These are phyloP conservation scores for Brassicogethes aeneus DNA, from an alignment of 2,888 invertebrate genomes.

Conservation along the genomic window DNA sequence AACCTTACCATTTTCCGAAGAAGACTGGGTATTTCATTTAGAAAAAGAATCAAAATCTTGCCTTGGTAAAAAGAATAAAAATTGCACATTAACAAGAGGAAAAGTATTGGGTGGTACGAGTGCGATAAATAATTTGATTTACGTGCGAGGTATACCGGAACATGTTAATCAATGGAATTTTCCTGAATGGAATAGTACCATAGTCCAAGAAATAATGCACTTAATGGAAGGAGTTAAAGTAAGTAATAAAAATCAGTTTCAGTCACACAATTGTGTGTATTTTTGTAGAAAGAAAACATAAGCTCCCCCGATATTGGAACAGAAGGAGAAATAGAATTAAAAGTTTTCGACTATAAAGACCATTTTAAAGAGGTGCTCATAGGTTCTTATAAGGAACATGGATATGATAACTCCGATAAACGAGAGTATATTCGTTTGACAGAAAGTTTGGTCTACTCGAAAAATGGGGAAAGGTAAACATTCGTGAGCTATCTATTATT, in stretches of 20 bases:
- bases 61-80: slow-evolving; percentile 17
- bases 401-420: slow-evolving; percentile 57
- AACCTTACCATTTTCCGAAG: slow-evolving; percentile 28
- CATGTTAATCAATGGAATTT: not conserved
- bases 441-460: slow-evolving; percentile 14
- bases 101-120: slow-evolving; percentile 44
- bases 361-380: slow-evolving; percentile 14
- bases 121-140: slow-evolving; percentile 42
- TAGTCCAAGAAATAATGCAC: not conserved
- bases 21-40: slow-evolving; percentile 27
- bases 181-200: not conserved
- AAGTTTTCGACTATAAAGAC: slow-evolving; percentile 9
- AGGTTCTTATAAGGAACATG: slow-evolving; percentile 75
- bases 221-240: not conserved
- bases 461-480: slow-evolving; percentile 27
- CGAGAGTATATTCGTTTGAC: slow-evolving; percentile 14
- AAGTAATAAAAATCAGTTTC: too few relatives aligned
- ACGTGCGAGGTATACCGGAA: slow-evolving; percentile 22
- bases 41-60: slow-evolving; percentile 26
- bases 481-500: too few relatives aligned
- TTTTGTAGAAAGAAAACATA: too few relatives aligned
- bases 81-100: slow-evolving; percentile 40
- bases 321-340: slow-evolving; percentile 13
- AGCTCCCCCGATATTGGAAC: slow-evolving; percentile 10
- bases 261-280: too few relatives aligned